Base-by-base conservation (phyloP, 2,888 invertebrate species). In the Fragum whitleyi region DNA sequence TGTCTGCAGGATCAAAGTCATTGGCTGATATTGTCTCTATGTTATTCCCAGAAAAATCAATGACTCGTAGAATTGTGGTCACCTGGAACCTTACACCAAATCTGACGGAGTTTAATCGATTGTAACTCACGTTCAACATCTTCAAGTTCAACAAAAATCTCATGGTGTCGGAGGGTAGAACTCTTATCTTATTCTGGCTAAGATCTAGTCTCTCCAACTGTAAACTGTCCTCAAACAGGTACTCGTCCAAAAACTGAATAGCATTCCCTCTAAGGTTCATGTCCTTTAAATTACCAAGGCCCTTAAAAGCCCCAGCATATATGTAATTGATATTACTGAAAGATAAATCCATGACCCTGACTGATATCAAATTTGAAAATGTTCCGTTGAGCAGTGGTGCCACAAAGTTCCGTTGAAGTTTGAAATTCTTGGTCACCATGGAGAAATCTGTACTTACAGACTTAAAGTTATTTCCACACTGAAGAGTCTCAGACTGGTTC, bases 41-140 rank as follows among this genome's bases (percentile, higher is more conserved):
- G 74, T 85, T 72, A 86, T 92, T 86, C 51, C 87, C 85, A 51
- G 88, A 88, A 29, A 91, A 85, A 73, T 92, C 91, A n/a, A 92
- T 71, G 42, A 79, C 59, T 29, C 69, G 23, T 21, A 92, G 77
- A 21, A 86, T 76, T 32, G 86, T 88, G 47, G 90, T 89, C n/a
- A 88, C 87, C 71, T 90, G 87, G 65, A 91, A 91, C 26, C 90
- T 74, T 7, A 86, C 65, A 36, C 89, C 89, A 29, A 92, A 77
- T 36, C 81, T 81, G 14, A 89, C 84, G 6, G 87, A 85, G 1
- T 71, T 78, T 61, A 92, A 59, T 0, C 80, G 74, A 70, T 92
- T 92, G 72, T 78, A 87, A 80, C 91, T 90, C 7, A 92, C 72
- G 65, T 92, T 91, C 28, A 92, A 73, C n/a, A 86, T 42, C 55